Evolutionary conservation across 2,888 invertebrate genomes (phyloP).

Genomic region (Anoncus sp.): DNA sequence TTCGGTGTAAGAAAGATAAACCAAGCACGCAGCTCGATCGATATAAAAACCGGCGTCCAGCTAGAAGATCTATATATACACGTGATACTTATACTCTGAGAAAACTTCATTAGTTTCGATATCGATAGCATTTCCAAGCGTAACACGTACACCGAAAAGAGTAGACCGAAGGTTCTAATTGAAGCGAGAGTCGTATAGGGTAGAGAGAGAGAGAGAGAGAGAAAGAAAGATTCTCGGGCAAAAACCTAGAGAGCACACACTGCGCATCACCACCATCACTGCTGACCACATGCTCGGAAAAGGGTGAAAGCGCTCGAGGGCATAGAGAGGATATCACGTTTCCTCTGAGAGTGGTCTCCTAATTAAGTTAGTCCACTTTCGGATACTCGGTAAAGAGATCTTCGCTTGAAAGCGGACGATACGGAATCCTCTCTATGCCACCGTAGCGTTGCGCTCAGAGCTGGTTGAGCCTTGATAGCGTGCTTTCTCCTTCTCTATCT

Average conservation of each 20-base stretch:
- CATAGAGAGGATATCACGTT: slow-evolving; percentile 66
- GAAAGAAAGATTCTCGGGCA: slow-evolving; percentile 15
- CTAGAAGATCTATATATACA: slow-evolving; percentile 3
- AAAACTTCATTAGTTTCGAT: slow-evolving; percentile 16
- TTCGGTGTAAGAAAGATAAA: slow-evolving; percentile 12
- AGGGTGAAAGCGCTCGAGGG: slow-evolving; percentile 54
- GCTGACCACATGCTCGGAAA: slow-evolving; percentile 32
- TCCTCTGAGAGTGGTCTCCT: slow-evolving; percentile 70
- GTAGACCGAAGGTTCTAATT: slow-evolving; percentile 60
- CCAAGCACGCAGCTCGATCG: neutral
- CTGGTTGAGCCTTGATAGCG: slow-evolving; percentile 69
- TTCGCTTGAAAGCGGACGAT: slow-evolving; percentile 64
- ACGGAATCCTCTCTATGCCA: slow-evolving; percentile 50
- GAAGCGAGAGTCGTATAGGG: slow-evolving; percentile 53
- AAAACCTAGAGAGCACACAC: slow-evolving; percentile 27
- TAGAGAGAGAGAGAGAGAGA: neutral
- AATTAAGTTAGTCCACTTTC: slow-evolving; percentile 72
- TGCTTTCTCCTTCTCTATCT: slow-evolving; percentile 40
- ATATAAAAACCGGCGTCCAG: neutral
- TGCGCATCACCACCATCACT: slow-evolving; percentile 35
- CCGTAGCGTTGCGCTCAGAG: slow-evolving; percentile 35
- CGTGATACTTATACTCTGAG: slow-evolving; percentile 13
- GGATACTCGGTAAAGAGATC: slow-evolving; percentile 66
- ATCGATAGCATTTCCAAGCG: slow-evolving; percentile 59
- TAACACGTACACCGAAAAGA: slow-evolving; percentile 59